phyloP scores from a whole-genome alignment of 2,113 vertebrate species.

The Natator depressus region DNA sequence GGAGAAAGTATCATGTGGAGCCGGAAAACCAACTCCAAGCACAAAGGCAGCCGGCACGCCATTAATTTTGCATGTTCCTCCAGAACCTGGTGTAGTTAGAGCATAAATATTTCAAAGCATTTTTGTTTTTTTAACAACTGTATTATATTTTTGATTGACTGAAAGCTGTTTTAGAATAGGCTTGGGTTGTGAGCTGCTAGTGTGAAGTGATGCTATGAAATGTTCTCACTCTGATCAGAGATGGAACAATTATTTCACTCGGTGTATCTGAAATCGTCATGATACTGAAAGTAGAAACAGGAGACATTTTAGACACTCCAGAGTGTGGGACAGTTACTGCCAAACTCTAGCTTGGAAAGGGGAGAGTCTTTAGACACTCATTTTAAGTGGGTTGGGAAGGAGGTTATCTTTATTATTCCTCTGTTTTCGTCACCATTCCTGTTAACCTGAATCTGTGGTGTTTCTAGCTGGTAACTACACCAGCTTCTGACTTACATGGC shows the following conservation, averaged over 20 bases:
- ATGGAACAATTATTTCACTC: not conserved
- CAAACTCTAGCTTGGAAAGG: not conserved
- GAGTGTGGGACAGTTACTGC: not conserved
- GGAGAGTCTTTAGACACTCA: not conserved
- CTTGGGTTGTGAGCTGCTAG: not conserved
- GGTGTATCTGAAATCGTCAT: not conserved
- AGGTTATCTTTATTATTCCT: not conserved
- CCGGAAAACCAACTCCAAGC: not conserved
- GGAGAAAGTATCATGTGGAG: not conserved
- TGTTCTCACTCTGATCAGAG: not conserved
- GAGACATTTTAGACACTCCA: not conserved
- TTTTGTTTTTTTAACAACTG: not conserved
- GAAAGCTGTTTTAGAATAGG: not conserved
- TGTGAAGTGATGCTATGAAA: not conserved
- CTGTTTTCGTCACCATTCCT: not conserved
- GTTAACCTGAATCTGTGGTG: not conserved
- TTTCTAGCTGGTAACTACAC: not conserved
- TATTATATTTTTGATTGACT: not conserved
- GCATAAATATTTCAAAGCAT: constrained; percentile 22
- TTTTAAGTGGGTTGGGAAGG: not conserved
- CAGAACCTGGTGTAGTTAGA: not conserved
- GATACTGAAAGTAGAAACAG: not conserved
- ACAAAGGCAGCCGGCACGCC: not conserved
- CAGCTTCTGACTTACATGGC: not conserved
- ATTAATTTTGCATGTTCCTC: constrained; percentile 15